Percentiles rank a stretch among this genome's conserved stretches.
Conservation (phyloP, 1,140 invertebrate genomes). For the Formica exsecta region DNA sequence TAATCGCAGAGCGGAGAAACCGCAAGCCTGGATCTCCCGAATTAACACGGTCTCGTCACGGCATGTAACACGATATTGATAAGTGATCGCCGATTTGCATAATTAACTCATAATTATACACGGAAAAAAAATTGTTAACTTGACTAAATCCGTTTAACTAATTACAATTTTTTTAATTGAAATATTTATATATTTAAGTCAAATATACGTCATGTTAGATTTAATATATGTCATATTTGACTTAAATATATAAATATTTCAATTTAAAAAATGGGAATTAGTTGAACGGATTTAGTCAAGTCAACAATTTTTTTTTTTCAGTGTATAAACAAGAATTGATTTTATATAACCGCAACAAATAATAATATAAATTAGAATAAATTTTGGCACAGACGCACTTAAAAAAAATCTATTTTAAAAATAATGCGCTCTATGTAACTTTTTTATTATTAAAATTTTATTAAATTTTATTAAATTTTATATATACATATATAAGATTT, state of each 20-base stretch:
- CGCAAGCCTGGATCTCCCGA: background rate
- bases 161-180: too few relatives aligned
- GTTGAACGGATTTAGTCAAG: too few relatives aligned
- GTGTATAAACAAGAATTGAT: background rate
- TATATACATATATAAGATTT: too few relatives aligned
- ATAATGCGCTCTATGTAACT: background rate
- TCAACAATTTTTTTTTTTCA: too few relatives aligned
- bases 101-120: background rate
- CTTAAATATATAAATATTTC: too few relatives aligned
- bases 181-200: too few relatives aligned
- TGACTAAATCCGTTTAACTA: too few relatives aligned
- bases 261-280: too few relatives aligned
- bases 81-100: slow-evolving; percentile 28
- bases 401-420: background rate
- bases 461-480: slow-evolving; percentile 21
- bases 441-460: background rate
- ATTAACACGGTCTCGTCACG: slow-evolving; percentile 35
- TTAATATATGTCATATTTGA: too few relatives aligned
- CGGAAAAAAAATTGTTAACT: too few relatives aligned
- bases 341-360: background rate
- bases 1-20: slow-evolving; percentile 29
- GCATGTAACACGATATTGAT: background rate
- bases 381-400: background rate
- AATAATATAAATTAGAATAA: background rate
- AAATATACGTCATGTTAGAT: too few relatives aligned